Base-by-base conservation (phyloP, 2,113 vertebrate genomes). In the Poeciliopsis prolifica region DNA sequence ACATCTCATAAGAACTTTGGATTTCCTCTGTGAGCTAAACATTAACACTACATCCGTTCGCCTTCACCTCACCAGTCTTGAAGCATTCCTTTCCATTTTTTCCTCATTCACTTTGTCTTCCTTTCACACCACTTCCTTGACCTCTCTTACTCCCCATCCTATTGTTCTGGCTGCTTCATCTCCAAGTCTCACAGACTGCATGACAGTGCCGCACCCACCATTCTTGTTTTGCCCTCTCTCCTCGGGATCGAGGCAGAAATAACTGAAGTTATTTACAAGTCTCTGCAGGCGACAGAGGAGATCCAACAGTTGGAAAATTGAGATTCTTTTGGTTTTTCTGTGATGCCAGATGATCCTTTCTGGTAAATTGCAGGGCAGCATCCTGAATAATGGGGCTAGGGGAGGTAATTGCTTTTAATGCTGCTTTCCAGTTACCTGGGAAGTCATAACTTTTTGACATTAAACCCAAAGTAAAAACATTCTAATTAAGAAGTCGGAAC, bases 41-140 rank as follows among this genome's bases (percentile, higher is more conserved):
- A 91, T 87, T 91, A 94, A 93, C 93, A 92, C 92, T 92, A 93
- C 77, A 69, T 61, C 22, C 5, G 64, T 67, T 75, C 28, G 29
- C 72, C 67, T 76, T 84, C 76, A 60, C 65, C 75, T 75, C 78
- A 63, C 61, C n/a, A 15, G 76, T 85, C 87, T 68, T 82, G 79
- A 80, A 88, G 88, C 81, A 65, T 82, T 11, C 75, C 67, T 70
- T 72, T 86, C 61, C 68, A 40, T 71, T 70, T 79, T 48, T 65
- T 14, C 63, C 62, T 65, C 62, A 29, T 84, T 60, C 60, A 60
- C 63, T 83, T 82, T 77, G 71, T 80, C 88, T 83, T 80, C 48
- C 37, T 74, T 69, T 28, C 65, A 71, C 42, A n/a, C 60, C 71
- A 35, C 69, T 29, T 29, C 76, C 70, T 42, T 33, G 14, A 33